phyloP scores from a whole-genome alignment of 1,140 invertebrate species.

The Musca vetustissima region DNA sequence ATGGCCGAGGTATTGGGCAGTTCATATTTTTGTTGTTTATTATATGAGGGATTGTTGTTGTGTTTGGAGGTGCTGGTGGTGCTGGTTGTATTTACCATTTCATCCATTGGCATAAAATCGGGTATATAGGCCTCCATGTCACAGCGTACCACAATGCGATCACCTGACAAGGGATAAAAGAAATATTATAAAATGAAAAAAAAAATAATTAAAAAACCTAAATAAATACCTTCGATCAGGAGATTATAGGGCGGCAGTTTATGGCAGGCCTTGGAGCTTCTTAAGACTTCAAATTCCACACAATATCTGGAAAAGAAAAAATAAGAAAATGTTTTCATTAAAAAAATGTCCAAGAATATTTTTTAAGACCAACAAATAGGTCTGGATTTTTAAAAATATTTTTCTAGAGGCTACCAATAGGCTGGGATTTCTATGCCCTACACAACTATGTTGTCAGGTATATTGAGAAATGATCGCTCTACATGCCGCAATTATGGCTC shows the following conservation, averaged over 20 bases:
- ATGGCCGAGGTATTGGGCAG: conserved; percentile 28
- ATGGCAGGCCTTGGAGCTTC: conserved; percentile 77
- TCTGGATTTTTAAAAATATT: too few relatives aligned
- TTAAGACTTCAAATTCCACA: conserved; percentile 78
- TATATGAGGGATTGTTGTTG: neutral
- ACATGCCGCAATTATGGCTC: too few relatives aligned
- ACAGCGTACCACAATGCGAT: conserved; percentile 73
- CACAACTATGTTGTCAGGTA: too few relatives aligned
- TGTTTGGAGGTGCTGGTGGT: conserved; percentile 17
- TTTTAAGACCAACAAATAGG: too few relatives aligned
- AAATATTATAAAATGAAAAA: conserved; percentile 32
- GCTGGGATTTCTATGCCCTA: too few relatives aligned
- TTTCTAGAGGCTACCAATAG: too few relatives aligned
- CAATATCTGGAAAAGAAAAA: conserved; percentile 67
- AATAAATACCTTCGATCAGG: conserved; percentile 68
- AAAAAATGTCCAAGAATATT: too few relatives aligned
- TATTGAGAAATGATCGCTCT: too few relatives aligned
- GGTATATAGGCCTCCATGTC: conserved; percentile 65
- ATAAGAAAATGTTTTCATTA: neutral
- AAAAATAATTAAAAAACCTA: neutral
- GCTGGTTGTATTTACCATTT: conserved; percentile 10
- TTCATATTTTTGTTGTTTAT: conserved; percentile 22
- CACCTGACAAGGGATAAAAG: too few relatives aligned
- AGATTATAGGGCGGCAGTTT: conserved; percentile 69
- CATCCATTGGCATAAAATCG: neutral